Base-by-base conservation (phyloP, 1,140 invertebrate species). In the Bombus superbus region DNA sequence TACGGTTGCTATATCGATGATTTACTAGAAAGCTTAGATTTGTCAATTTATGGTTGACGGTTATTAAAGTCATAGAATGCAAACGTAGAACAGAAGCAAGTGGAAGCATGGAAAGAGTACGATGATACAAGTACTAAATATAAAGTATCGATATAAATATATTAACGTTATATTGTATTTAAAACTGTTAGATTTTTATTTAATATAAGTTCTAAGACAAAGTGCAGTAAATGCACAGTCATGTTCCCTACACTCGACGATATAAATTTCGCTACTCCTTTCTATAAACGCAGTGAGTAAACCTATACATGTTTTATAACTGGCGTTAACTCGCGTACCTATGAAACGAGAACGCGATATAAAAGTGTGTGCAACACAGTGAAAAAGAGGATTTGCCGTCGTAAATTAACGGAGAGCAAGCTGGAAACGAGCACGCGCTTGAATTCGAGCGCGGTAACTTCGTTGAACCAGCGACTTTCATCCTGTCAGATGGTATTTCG, bases 401-500 rank as follows among this genome's bases (percentile, higher is more conserved):
- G 74, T 69, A 71, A 78, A 84, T 78, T 59, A 84, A 66, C 62
- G 71, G 44, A 5, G 32, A 75, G 57, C n/a, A 42, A 47, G n/a
- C 10, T 35, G 3, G n/a, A 32, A 69, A 57, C 25, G 22, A 74
- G 28, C 57, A 25, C 59, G 38, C 13, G 59, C 25, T 15, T 32
- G 32, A 32, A 53, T 53, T 80, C 32, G 10, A 40, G 73, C 32
- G 32, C 18, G 40, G n/a, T 25, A 84, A 84, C 76, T 80, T 84
- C 6, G 77, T 59, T 47, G 15, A n/a, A 78, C 25, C 59, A 1
- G 25, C 1, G 28, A 9, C 59, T 47, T 79, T 72, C 66, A 72
- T 10, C 40, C 66, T 72, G 76, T 71, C 83, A 40, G 83, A 35
- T 72, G 62, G 42, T 71, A 79, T 79, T 80, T 79, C 77, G 53